Evolutionary conservation across 2,888 invertebrate genomes (phyloP), one percentile per base, ranked within the genome.

Genomic region (Fissipunctia ypsillon): DNA sequence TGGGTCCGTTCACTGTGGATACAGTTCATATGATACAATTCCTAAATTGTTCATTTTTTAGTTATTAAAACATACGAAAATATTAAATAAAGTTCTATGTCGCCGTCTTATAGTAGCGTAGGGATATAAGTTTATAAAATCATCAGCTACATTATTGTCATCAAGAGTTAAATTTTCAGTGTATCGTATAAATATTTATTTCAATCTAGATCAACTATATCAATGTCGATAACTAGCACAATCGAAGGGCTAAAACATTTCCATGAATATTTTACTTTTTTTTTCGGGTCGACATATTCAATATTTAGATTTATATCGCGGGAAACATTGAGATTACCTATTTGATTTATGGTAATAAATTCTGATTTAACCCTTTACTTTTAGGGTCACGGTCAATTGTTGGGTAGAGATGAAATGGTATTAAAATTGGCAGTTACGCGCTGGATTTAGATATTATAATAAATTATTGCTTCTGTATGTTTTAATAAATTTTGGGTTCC

Each of bases 221-320:
- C 57, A 25, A 81, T 73, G 41, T 81, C 57, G 25, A 81, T 73
- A 78, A 52, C 71, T 73, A 41, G 65, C 45, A 77, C 72, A 80
- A 84, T 73, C 69, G 67, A 60, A 63, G 68, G 63, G 67, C 74
- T 54, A 68, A 78, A 69, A 76, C 70, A 70, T 85, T 89, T 87
- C 84, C 80, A 91, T 90, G 90, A 91, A 90, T 90, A 90, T 89
- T 88, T 90, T 90, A 90, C 81, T 84, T 75, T 78, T 76, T 84
- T 86, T 75, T 88, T 90, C 83, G 69, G 84, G 76, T 81, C 85
- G 86, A 87, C 89, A 87, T 90, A 87, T 88, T 88, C 88, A 90
- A 90, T 90, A 90, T 90, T 88, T 89, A 90, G 88, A 90, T 90
- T 88, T 91, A 88, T 87, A 82, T 88, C 81, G 72, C 69, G 73